A percentile compares a stretch with the other conserved stretches of the same genome.
These are phyloP conservation scores for Odontocolon sp. DNA, from an alignment of 2,888 invertebrate genomes.

Conservation along the genomic window DNA sequence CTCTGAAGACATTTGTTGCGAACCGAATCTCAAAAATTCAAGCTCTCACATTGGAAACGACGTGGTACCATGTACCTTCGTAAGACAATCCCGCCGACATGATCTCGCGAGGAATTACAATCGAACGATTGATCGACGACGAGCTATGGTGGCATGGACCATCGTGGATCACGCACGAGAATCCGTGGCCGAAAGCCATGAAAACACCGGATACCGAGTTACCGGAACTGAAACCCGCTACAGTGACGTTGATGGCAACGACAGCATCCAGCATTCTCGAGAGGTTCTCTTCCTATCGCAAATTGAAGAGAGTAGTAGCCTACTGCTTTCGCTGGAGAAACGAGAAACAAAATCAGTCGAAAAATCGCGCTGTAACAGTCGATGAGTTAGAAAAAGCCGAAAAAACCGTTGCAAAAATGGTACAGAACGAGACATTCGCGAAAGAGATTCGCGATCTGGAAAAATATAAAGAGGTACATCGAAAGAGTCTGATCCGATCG, in stretches of 20 bases:
- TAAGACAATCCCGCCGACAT: slow-evolving; percentile 59
- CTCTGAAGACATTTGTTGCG: slow-evolving; percentile 59
- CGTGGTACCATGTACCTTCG: slow-evolving; percentile 50
- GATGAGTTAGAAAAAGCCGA: slow-evolving; percentile 36
- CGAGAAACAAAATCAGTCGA: background rate
- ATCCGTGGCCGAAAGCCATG: slow-evolving; percentile 5
- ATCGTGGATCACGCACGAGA: slow-evolving; percentile 37
- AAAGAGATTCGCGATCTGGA: slow-evolving; percentile 8
- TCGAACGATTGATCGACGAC: slow-evolving; percentile 1
- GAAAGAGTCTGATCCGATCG: slow-evolving; percentile 33
- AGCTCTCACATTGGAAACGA: background rate
- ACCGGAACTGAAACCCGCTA: slow-evolving; percentile 32
- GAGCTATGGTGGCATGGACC: slow-evolving; percentile 56
- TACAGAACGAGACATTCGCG: slow-evolving; percentile 9
- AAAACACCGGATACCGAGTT: background rate
- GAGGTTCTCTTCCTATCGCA: slow-evolving; percentile 20
- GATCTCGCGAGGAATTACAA: slow-evolving; percentile 29
- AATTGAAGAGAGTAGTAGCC: slow-evolving; percentile 28
- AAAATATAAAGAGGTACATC: background rate
- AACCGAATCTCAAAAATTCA: slow-evolving; percentile 61
- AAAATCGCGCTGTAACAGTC: background rate
- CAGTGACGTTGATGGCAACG: slow-evolving; percentile 5
- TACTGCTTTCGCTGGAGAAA: slow-evolving; percentile 34
- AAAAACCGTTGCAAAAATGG: slow-evolving; percentile 23
- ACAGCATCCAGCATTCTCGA: background rate